Evolutionary conservation across 1,140 invertebrate species (phyloP).

Genomic region (Nasonia giraulti): DNA sequence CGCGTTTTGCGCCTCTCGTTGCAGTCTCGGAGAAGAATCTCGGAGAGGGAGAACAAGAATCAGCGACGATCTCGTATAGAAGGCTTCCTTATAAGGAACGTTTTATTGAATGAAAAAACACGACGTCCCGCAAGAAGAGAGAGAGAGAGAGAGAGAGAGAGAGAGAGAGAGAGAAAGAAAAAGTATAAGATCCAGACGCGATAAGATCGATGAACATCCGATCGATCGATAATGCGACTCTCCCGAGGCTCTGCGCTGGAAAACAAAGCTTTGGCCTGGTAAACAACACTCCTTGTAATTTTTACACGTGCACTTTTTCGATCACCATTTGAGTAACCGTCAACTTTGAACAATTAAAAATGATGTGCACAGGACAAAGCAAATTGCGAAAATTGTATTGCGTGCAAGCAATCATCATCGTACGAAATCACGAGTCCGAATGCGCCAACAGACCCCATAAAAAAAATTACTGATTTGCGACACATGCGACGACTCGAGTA

Average conservation of each 20-base stretch:
- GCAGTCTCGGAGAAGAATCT: background rate
- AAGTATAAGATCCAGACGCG: slow-evolving; percentile 17
- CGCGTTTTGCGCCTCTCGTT: background rate
- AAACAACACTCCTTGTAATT: background rate
- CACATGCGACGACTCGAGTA: background rate
- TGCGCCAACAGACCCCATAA: too few species aligned
- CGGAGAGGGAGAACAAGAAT: background rate
- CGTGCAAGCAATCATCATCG: too few species aligned
- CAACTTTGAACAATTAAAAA: too few species aligned
- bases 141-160: background rate
- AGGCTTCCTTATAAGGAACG: slow-evolving; percentile 11
- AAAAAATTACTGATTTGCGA: background rate
- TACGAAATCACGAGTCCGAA: too few species aligned
- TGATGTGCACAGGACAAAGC: too few species aligned
- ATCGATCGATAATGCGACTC: slow-evolving; percentile 30
- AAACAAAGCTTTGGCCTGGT: slow-evolving; percentile 33
- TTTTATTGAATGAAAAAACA: slow-evolving; percentile 14
- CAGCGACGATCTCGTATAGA: slow-evolving; percentile 8
- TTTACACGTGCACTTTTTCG: background rate
- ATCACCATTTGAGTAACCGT: too few species aligned
- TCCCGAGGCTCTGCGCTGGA: slow-evolving; percentile 8
- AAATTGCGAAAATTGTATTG: too few species aligned
- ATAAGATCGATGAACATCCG: slow-evolving; percentile 36
- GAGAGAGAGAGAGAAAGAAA: slow-evolving; percentile 21
- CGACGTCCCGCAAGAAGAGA: background rate